Percentiles rank a stretch among this genome's conserved stretches.
Conservation (phyloP, 1,140 invertebrate genomes). For the Streblospio benedicti region DNA sequence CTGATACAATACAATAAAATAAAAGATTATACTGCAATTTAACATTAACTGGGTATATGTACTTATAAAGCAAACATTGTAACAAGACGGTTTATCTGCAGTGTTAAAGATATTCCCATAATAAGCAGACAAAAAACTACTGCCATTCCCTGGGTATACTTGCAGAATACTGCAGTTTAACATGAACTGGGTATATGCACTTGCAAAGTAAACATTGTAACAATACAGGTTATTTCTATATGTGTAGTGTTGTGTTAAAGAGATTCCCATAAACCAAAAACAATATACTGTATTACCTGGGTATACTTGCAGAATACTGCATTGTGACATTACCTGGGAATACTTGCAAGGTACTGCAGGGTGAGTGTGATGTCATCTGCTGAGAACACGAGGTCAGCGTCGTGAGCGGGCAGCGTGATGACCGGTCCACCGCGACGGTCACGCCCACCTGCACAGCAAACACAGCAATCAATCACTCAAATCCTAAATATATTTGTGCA, state of each 20-base stretch:
- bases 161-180: not conserved
- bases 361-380: conserved; percentile 33
- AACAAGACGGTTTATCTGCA: too few species aligned
- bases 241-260: not conserved
- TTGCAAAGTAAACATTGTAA: not conserved
- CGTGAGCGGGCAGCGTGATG: conserved; percentile 35
- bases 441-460: conserved; percentile 40
- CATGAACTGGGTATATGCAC: not conserved
- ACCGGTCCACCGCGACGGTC: conserved; percentile 41
- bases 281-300: conserved; percentile 5
- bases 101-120: too few species aligned
- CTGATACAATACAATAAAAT: too few species aligned
- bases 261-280: not conserved
- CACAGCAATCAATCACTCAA: too few species aligned
- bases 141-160: not conserved
- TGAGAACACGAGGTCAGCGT: conserved; percentile 22
- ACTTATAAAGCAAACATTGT: too few species aligned
- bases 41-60: too few species aligned
- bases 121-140: too few species aligned
- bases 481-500: too few species aligned
- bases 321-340: conserved; percentile 33
- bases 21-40: too few species aligned
- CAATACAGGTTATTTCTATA: not conserved
- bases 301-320: not conserved
- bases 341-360: conserved; percentile 35